Conservation (phyloP, 2,113 vertebrate species). For the Daboia siamensis region DNA sequence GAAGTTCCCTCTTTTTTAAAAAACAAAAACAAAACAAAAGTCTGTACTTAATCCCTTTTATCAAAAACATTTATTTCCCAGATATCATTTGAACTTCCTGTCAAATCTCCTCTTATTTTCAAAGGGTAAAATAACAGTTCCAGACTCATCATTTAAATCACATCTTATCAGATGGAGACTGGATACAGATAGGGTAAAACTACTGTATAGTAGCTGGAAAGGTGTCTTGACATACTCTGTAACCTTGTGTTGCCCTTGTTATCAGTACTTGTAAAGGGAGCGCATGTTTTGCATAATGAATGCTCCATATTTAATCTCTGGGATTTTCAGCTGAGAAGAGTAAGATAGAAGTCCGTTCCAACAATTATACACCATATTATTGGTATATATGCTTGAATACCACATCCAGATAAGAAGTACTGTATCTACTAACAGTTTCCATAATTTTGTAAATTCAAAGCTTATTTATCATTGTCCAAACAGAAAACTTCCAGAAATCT, state of each 20-base stretch:
- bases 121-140: not conserved
- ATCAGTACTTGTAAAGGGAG: not conserved
- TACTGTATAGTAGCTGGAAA: not conserved
- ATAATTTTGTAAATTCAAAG: not conserved
- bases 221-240: not conserved
- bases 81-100: not conserved
- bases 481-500: not conserved
- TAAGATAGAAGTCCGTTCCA: not conserved
- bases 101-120: not conserved
- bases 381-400: not conserved
- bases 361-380: not conserved
- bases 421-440: not conserved
- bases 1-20: not conserved
- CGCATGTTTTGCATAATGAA: not conserved
- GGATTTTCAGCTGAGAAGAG: not conserved
- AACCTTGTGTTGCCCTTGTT: not conserved
- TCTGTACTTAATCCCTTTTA: not conserved
- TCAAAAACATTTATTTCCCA: not conserved
- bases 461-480: not conserved
- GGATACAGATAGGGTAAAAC: not conserved
- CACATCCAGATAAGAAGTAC: not conserved
- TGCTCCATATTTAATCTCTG: not conserved
- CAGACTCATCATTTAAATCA: not conserved
- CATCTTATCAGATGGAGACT: not conserved
- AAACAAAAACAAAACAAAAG: not conserved